A percentile compares a stretch with the other conserved stretches of the same genome.
Evolutionary conservation across 1,140 invertebrate species (phyloP).

Genomic region (Drosophila bocki): DNA sequence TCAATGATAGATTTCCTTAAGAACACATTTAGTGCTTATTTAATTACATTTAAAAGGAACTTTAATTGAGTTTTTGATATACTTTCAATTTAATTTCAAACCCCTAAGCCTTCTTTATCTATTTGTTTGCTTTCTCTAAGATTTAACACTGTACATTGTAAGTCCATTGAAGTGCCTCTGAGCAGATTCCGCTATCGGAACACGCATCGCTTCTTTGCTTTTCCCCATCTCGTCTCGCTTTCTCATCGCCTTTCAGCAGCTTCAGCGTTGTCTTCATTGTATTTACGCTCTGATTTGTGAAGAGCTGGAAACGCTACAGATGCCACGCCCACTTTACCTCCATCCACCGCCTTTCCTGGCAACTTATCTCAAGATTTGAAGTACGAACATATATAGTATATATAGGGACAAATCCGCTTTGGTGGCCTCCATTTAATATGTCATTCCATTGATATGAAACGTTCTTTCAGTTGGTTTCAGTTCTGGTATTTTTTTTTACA

Average conservation of each 20-base stretch:
- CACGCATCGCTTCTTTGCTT: conserved; percentile 54
- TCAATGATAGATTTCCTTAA: neutral
- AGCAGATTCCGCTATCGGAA: conserved; percentile 66
- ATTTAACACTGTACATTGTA: conserved; percentile 23
- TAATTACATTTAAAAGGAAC: neutral
- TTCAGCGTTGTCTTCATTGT: conserved; percentile 56
- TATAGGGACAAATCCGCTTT: conserved; percentile 65
- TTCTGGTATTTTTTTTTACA: conserved; percentile 7
- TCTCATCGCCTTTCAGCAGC: conserved; percentile 46
- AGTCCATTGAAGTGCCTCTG: conserved; percentile 60
- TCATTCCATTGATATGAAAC: conserved; percentile 69
- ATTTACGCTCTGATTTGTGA: conserved; percentile 80
- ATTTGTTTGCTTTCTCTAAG: neutral
- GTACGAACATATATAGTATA: conserved; percentile 6
- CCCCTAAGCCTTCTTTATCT: neutral
- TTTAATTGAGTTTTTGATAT: neutral
- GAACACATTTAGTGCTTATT: neutral
- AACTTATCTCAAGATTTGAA: conserved; percentile 43
- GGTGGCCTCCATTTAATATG: conserved; percentile 67
- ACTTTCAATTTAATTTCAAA: neutral
- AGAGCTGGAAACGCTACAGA: conserved; percentile 58
- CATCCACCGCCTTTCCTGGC: neutral
- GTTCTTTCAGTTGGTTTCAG: conserved; percentile 36
- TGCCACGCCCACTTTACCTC: conserved; percentile 3
- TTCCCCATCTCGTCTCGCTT: conserved; percentile 40